Base-by-base conservation (phyloP, 2,888 invertebrate genomes). In the Stenotaenia linearis region DNA sequence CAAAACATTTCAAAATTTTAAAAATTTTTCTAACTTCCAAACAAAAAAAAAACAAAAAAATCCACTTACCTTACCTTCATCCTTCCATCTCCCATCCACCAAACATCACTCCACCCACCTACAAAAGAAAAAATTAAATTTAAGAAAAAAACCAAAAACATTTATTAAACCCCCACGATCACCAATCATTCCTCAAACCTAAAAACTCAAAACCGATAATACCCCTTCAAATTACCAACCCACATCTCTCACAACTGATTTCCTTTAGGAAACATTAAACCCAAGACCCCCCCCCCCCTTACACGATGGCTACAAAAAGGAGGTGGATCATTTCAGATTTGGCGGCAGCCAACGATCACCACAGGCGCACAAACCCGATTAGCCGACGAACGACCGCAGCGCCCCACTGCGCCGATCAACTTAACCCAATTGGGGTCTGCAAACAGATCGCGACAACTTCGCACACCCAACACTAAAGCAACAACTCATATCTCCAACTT, bases 291-390 rank as follows among this genome's bases (percentile, higher is more conserved):
- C 25, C 69, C 10, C 28, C 69, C 69, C 23, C 25, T 25, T 25
- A 25, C 23, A 12, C 25, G 69, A 69, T 69, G 69, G 69, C 69
- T 69, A 69, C 25, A 69, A 69, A 45, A 69, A 69, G 69, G 69
- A 69, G 69, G 69, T 69, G 69, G 69, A 69, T 69, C 69, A 28
- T 23, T 69, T 69, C 69, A 69, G 69, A 69, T 69, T 69, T 69
- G 69, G 69, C 69, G 69, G 69, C 69, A 69, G 69, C 69, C 69
- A 69, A 69, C 69, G 69, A 69, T 69, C 69, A 69, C 69, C 69
- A 69, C 69, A 69, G 69, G 69, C 69, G 69, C 69, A 69, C 69
- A 69, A 69, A 69, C 69, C 25, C 25, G 69, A 69, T 69, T 69
- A 69, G 69, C 69, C 69, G 69, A 69, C 69, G 69, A 69, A 69